A percentile compares a stretch with the other conserved stretches of the same genome.
Conservation (phyloP, 2,888 invertebrate species). For the Druceiella hillmani region DNA sequence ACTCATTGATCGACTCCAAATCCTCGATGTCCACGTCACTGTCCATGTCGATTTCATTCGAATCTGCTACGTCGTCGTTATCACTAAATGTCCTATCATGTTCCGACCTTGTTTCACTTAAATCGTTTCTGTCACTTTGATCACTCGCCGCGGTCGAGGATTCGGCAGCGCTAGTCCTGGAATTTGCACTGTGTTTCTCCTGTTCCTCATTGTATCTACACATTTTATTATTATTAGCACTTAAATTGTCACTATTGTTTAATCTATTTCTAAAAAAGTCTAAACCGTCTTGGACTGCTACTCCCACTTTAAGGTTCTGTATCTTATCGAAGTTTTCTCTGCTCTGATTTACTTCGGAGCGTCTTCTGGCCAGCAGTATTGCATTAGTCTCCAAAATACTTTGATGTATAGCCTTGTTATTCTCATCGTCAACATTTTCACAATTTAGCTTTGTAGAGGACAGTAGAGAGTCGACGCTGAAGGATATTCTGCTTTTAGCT, state of each 20-base stretch:
- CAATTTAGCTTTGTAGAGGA: slow-evolving; percentile 23
- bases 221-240: too few relatives aligned
- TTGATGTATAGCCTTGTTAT: slow-evolving; percentile 18
- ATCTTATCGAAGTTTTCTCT: slow-evolving; percentile 4
- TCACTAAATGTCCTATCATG: slow-evolving; percentile 35
- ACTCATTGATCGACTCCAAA: slow-evolving; percentile 40
- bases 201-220: slow-evolving; percentile 2
- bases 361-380: not conserved
- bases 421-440: slow-evolving; percentile 18
- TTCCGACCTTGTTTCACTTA: slow-evolving; percentile 25
- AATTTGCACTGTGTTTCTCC: not conserved
- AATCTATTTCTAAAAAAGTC: too few relatives aligned
- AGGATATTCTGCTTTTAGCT: slow-evolving; percentile 63
- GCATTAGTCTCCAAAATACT: slow-evolving; percentile 14
- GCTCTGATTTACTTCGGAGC: slow-evolving; percentile 3
- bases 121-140: slow-evolving; percentile 28
- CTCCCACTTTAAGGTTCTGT: too few relatives aligned
- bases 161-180: slow-evolving; percentile 1
- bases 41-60: slow-evolving; percentile 39
- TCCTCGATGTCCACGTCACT: slow-evolving; percentile 50
- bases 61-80: slow-evolving; percentile 20
- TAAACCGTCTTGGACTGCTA: too few relatives aligned
- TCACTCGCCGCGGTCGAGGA: slow-evolving; percentile 5
- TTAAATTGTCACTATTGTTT: too few relatives aligned
- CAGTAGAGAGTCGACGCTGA: slow-evolving; percentile 66